Conservation (phyloP, 2,113 vertebrate species). For the Calyptomena viridis region DNA sequence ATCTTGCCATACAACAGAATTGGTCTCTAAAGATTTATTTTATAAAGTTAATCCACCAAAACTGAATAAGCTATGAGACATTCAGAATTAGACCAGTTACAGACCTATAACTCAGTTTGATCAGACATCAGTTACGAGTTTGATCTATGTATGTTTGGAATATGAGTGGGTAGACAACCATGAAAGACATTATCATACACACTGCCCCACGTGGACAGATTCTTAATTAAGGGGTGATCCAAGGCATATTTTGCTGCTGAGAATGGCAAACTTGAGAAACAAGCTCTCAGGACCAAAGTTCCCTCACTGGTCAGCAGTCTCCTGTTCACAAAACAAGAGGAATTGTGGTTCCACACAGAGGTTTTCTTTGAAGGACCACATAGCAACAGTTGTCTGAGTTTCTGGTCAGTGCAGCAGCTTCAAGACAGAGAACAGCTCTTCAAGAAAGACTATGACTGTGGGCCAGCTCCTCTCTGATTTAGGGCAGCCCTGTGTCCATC, state of each 20-base stretch:
- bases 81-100: not conserved
- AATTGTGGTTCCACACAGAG: not conserved
- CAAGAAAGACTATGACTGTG: fast-evolving
- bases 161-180: not conserved
- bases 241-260: not conserved
- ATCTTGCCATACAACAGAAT: not conserved
- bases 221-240: not conserved
- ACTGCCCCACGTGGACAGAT: not conserved
- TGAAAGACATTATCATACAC: not conserved
- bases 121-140: not conserved
- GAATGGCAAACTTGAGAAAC: not conserved
- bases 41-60: not conserved
- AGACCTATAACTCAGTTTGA: not conserved
- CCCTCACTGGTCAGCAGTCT: not conserved
- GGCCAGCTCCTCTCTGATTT: not conserved
- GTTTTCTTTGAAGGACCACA: not conserved
- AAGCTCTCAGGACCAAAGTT: not conserved
- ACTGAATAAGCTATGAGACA: not conserved
- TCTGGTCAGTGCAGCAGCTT: not conserved
- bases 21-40: not conserved
- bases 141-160: not conserved
- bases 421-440: not conserved
- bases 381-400: fast-evolving
- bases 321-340: not conserved
- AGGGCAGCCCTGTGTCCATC: not conserved